Evolutionary conservation across 2,888 invertebrate species (phyloP), one percentile per base, ranked within the genome.

Genomic region (Serrognathus titanus): DNA sequence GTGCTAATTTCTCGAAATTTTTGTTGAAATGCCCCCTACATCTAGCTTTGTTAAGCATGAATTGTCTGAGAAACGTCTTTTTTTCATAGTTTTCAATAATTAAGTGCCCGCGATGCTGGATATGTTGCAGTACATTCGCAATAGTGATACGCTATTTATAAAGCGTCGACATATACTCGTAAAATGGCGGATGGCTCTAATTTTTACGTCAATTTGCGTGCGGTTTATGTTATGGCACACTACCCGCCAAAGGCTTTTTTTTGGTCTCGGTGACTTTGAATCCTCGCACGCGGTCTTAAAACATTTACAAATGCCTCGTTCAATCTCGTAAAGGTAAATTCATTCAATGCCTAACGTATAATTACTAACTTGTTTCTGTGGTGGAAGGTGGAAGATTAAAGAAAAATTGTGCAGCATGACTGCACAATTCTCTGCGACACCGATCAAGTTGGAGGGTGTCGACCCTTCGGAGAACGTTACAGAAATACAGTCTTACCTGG

Each of bases 401-500:
- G n/a, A n/a, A 40, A 48, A 4, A 53, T 46, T 37, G 61, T 61
- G 65, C 64, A 72, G 59, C 43, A 79, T 79, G 79, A 65, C 76
- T 61, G 71, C 76, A 62, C 71, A 74, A 60, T 72, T 76, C 60
- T 59, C 71, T 31, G 68, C 72, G 49, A 66, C 63, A 58, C 75
- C 79, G 49, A 75, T 79, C 43, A 79, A 78, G 59, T 71, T 81
- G 55, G 80, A 79, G 64, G 73, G 71, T 2, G 75, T 75, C 43
- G 79, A 81, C 53, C 71, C 76, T 36, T 57, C 71, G n/a, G 78
- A 78, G 60, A 78, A 75, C 63, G 85, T 87, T 35, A 85, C 85
- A 6, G 86, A 90, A 68, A 85, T 93, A 63, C 90, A 92, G 71
- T 86, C 87, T 46, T 93, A 92, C 70, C 79, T 94, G 63, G 89